Evolutionary conservation across 2,797 vertebrate genomes (phyloP), one percentile per base, ranked within the genome.

Genomic region (Myripristis murdjan): DNA sequence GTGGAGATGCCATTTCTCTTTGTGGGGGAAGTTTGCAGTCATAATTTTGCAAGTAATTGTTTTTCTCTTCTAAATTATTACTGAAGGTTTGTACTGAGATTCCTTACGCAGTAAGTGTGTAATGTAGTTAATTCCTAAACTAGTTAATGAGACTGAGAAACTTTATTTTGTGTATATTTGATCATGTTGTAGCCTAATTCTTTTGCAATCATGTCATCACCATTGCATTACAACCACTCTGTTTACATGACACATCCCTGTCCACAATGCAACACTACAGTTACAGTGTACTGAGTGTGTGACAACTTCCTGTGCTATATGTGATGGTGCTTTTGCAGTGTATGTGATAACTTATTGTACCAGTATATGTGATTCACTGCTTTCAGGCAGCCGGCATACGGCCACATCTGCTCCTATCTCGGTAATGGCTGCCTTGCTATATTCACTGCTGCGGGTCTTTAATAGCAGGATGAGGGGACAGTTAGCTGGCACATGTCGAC

Each of bases 331-430:
- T 7, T n/a, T 7, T 41, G 20, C 59, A 18, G 1, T 58, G 7
- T 0, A 39, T 41, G 52, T 53, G 26, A 43, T 53, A 53, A 75
- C 39, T 53, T 64, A 56, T 15, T 65, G n/a, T 53, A 53, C 26
- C 20, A 33, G 55, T 66, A 26, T 23, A 39, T 23, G 43, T 86
- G 75, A 89, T 88, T 84, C 70, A 89, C 54, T 68, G 82, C 43
- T 28, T 57, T 48, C 54, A 59, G 84, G 84, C 82, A 76, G 82
- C 70, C 5, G 70, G 18, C 82, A 85, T 81, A 82, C 52, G 81
- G 65, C 76, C 70, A 59, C 73, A 71, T 76, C 87, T 75, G 79
- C 79, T 86, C 67, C 79, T 55, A 73, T 76, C 81, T 75, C n/a
- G 9, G 67, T 86, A 83, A 83, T 74, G 79, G 73, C 75, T 1